Evolutionary conservation across 2,113 vertebrate species (phyloP).

Genomic region (Mirza zaza): DNA sequence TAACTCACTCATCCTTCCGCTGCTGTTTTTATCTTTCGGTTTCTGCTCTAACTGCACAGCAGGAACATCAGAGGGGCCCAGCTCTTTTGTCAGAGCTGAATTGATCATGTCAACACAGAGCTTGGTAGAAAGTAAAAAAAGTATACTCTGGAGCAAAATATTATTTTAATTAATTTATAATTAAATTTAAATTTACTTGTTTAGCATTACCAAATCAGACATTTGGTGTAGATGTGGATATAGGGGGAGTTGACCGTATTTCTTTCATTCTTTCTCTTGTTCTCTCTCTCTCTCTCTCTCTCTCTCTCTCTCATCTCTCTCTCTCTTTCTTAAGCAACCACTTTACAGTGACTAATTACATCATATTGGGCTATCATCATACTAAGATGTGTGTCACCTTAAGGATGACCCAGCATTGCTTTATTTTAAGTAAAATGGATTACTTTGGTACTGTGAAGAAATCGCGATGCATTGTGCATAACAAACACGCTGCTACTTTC

Average conservation of each 20-base stretch:
- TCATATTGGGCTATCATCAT: too few relatives aligned
- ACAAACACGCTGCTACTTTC: not conserved
- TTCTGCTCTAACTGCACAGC: not conserved
- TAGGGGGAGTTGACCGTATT: rapidly evolving
- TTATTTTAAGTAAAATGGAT: not conserved
- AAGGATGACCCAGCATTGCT: not conserved
- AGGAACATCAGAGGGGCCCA: rapidly evolving
- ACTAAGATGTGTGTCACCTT: not conserved
- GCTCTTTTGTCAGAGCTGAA: not conserved
- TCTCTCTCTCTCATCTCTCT: not conserved
- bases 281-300: not conserved
- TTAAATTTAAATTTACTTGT: not conserved
- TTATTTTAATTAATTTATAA: not conserved
- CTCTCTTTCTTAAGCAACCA: not conserved
- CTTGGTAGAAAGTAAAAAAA: not conserved
- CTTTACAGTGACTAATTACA: not conserved
- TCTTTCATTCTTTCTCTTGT: too few relatives aligned
- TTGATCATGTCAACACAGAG: rapidly evolving
- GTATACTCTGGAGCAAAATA: not conserved
- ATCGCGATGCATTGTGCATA: too few relatives aligned
- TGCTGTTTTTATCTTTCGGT: not conserved
- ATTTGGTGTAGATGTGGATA: not conserved
- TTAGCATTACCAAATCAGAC: not conserved
- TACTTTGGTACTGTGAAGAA: not conserved
- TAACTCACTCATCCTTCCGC: too few relatives aligned